Conservation (phyloP, 2,888 invertebrate genomes). For the Nemurella pictetii region DNA sequence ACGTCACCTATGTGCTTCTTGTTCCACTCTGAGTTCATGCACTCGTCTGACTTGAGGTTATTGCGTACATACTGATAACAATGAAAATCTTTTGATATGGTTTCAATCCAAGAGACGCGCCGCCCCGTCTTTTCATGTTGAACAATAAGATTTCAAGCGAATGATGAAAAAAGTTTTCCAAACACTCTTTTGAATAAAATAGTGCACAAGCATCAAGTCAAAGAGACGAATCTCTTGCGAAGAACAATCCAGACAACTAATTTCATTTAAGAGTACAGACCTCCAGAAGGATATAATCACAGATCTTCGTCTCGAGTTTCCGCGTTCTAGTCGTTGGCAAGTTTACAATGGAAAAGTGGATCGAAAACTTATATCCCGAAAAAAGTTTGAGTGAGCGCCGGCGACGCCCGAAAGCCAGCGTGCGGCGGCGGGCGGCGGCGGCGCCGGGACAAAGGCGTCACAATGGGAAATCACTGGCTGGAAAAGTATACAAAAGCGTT, state of each 20-base stretch:
- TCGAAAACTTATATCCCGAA: background rate
- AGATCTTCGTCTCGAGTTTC: background rate
- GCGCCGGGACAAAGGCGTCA: background rate
- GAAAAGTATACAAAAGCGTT: slow-evolving; percentile 17
- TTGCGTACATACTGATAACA: background rate
- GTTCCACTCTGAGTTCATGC: background rate
- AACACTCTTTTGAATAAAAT: background rate
- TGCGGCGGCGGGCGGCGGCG: too few relatives aligned
- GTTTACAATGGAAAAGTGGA: background rate
- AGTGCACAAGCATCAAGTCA: background rate
- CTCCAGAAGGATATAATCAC: slow-evolving; percentile 4
- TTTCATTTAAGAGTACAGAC: background rate
- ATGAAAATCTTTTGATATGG: background rate
- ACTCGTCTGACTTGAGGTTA: background rate
- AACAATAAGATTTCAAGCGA: background rate
- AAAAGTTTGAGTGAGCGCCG: background rate
- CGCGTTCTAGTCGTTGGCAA: background rate
- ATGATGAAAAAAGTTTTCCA: background rate
- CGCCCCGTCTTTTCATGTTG: background rate
- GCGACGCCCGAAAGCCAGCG: background rate
- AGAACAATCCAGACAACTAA: background rate
- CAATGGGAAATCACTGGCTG: slow-evolving; percentile 10
- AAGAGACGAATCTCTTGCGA: background rate
- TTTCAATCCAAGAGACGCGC: background rate
- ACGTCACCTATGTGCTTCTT: too few relatives aligned